These are phyloP conservation scores for Chrysomela aeneicollis DNA, from an alignment of 2,888 invertebrate genomes.

Conservation along the genomic window DNA sequence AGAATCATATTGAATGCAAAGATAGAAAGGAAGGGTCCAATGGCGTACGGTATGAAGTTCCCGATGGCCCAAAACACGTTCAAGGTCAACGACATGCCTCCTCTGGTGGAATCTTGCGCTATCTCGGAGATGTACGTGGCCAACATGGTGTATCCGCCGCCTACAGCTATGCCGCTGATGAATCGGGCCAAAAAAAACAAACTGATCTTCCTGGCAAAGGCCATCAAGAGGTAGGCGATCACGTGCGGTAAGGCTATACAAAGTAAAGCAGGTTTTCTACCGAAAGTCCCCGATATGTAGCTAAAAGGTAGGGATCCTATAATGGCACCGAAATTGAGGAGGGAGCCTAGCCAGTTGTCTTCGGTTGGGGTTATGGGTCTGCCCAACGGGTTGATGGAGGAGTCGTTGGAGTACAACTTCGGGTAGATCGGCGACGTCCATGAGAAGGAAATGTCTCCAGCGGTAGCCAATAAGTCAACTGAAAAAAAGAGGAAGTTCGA, in stretches of 20 bases:
- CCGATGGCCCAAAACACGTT: slow-evolving; percentile 76
- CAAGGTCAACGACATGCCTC: slow-evolving; percentile 72
- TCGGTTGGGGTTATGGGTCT: slow-evolving; percentile 54
- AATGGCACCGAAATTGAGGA: slow-evolving; percentile 63
- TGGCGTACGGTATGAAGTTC: slow-evolving; percentile 71
- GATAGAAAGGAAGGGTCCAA: slow-evolving; percentile 77
- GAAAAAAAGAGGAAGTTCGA: slow-evolving; percentile 31
- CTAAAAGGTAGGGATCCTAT: slow-evolving; percentile 75
- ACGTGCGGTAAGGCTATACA: slow-evolving; percentile 56
- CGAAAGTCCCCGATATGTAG: slow-evolving; percentile 69
- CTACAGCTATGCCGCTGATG: slow-evolving; percentile 70
- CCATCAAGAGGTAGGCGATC: slow-evolving; percentile 43
- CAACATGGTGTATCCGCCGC: slow-evolving; percentile 74
- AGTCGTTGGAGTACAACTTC: slow-evolving; percentile 49
- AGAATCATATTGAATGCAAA: slow-evolving; percentile 65
- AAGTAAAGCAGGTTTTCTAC: slow-evolving; percentile 73
- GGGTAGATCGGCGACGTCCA: slow-evolving; percentile 51
- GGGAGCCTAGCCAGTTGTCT: slow-evolving; percentile 64
- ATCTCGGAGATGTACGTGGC: slow-evolving; percentile 90
- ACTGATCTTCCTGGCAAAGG: slow-evolving; percentile 42
- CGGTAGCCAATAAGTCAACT: slow-evolving; percentile 50
- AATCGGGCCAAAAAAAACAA: slow-evolving; percentile 59
- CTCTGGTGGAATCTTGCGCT: slow-evolving; percentile 77
- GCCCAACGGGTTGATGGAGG: slow-evolving; percentile 54
- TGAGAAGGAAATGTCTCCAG: slow-evolving; percentile 48